Percentiles rank a stretch among this genome's conserved stretches.
phyloP scores from a whole-genome alignment of 2,888 invertebrate genomes.

The Megaustenia siamemsis region DNA sequence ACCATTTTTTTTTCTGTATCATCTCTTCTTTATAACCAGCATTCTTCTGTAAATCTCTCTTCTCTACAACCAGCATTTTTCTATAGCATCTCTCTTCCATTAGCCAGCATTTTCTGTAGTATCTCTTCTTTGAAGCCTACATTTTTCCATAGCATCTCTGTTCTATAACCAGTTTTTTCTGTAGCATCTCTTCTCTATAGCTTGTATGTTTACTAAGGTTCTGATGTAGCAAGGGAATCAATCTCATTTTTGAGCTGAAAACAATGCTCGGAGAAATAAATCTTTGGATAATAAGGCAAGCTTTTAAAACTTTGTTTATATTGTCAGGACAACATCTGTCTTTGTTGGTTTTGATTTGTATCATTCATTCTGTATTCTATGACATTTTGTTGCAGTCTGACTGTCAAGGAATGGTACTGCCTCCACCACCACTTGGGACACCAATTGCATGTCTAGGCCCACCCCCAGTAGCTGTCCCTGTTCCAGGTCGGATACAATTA shows the following conservation, averaged over 20 bases:
- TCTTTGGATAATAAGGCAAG: too few species aligned
- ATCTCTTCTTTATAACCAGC: not conserved
- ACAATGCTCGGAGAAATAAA: too few species aligned
- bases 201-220: not conserved
- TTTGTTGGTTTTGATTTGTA: not conserved
- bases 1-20: not conserved
- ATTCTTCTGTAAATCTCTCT: not conserved
- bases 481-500: not conserved
- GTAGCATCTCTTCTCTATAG: too few species aligned
- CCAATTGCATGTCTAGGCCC: conserved; percentile 34
- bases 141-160: not conserved
- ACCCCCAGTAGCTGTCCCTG: conserved; percentile 40
- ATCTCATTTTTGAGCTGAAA: too few species aligned
- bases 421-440: conserved; percentile 34
- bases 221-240: too few species aligned
- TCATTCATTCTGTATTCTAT: not conserved
- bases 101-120: not conserved
- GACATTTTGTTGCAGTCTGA: conserved; percentile 8
- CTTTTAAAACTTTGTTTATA: too few species aligned
- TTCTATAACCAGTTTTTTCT: not conserved
- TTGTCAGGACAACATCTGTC: too few species aligned
- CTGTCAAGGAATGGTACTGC: conserved; percentile 37
- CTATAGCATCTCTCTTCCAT: not conserved
- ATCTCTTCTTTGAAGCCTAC: not conserved
- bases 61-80: not conserved